A percentile compares a stretch with the other conserved stretches of the same genome.
phyloP scores from a whole-genome alignment of 1,140 invertebrate genomes.

The Latrodectus geometricus region DNA sequence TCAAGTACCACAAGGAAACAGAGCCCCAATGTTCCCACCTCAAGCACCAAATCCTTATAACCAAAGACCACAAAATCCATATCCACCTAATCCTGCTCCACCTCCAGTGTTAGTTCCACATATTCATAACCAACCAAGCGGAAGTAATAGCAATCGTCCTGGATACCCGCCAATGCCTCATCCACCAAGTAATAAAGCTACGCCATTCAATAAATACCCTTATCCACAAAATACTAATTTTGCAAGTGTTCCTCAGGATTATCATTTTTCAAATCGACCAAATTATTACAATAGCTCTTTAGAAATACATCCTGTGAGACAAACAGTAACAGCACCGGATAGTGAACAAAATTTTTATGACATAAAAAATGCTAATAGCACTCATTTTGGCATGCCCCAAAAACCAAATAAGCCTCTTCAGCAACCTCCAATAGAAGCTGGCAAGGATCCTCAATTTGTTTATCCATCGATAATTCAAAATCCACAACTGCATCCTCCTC shows the following conservation, averaged over 20 bases:
- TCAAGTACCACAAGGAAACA: not conserved
- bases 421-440: not conserved
- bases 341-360: not conserved
- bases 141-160: not conserved
- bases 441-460: not conserved
- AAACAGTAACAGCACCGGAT: not conserved
- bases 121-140: not conserved
- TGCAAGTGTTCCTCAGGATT: not conserved
- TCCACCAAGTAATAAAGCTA: not conserved
- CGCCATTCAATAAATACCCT: not conserved
- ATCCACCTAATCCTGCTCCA: slow-evolving; percentile 7
- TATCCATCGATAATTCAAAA: slow-evolving; percentile 9
- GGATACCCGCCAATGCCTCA: not conserved
- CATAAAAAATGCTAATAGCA: not conserved
- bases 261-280: not conserved
- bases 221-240: slow-evolving; percentile 26
- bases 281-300: not conserved
- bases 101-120: slow-evolving; percentile 14
- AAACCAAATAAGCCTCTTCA: not conserved
- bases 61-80: slow-evolving; percentile 34
- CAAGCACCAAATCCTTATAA: slow-evolving; percentile 7
- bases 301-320: slow-evolving; percentile 11
- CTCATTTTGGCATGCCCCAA: not conserved
- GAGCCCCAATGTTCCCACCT: not conserved
- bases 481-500: not conserved